These are phyloP conservation scores for Cyprinella venusta DNA, from an alignment of 2,797 vertebrate species.

Conservation along the genomic window DNA sequence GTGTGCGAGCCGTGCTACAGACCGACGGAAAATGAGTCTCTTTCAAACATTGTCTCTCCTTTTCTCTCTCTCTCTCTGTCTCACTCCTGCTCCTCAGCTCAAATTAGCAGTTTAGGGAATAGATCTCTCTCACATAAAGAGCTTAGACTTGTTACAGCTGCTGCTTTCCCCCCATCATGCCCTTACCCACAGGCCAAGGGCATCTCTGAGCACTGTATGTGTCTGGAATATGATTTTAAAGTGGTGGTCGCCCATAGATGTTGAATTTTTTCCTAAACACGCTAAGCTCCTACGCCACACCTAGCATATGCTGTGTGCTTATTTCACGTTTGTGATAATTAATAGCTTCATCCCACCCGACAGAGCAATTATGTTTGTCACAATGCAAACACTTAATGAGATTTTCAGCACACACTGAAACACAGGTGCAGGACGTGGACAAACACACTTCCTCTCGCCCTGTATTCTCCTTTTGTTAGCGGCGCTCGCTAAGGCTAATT, in stretches of 20 bases:
- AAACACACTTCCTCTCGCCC: constrained; percentile 37
- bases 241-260: constrained; percentile 17
- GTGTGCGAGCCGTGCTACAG: constrained; percentile 41
- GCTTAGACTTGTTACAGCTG: constrained; percentile 63
- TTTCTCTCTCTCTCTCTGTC: constrained; percentile 71
- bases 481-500: constrained; percentile 14
- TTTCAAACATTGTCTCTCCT: constrained; percentile 58
- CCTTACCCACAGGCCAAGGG: constrained; percentile 50
- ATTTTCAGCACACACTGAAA: constrained; percentile 41
- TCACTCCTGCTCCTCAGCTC: constrained; percentile 50
- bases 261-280: constrained; percentile 55
- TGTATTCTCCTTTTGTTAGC: constrained; percentile 28
- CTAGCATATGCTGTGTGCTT: constrained; percentile 44
- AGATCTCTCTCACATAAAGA: constrained; percentile 70
- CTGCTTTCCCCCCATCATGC: constrained; percentile 69
- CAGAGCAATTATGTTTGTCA: constrained; percentile 73
- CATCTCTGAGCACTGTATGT: constrained; percentile 45
- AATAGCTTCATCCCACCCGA: constrained; percentile 71
- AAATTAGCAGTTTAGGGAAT: constrained; percentile 81
- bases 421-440: constrained; percentile 49
- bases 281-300: constrained; percentile 48
- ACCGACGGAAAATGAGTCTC: constrained; percentile 11
- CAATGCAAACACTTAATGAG: constrained; percentile 64
- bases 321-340: constrained; percentile 67
- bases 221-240: constrained; percentile 43